Conservation (phyloP, 2,113 vertebrate genomes). For the Alethe diademata region DNA sequence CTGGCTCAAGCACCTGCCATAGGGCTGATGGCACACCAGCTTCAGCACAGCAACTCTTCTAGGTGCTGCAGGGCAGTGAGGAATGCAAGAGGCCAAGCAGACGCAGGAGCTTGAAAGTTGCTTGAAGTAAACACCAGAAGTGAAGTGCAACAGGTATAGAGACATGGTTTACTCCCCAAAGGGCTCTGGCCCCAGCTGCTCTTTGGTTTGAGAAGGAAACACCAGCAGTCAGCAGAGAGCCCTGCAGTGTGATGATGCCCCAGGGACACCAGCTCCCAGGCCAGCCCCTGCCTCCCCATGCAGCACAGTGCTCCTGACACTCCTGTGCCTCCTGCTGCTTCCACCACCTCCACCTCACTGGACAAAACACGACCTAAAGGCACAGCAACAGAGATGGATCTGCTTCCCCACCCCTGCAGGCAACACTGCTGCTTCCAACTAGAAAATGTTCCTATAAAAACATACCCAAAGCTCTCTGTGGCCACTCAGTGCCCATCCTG, state of each 20-base stretch:
- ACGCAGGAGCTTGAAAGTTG: background rate
- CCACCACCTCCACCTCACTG: background rate
- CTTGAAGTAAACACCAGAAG: background rate
- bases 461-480: accelerated
- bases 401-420: background rate
- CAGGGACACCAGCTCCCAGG: background rate
- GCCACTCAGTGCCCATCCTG: accelerated
- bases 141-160: background rate
- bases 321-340: accelerated
- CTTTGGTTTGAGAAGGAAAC: constrained; percentile 12
- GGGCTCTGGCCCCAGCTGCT: background rate
- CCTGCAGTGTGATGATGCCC: background rate
- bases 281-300: background rate
- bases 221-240: background rate
- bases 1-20: accelerated
- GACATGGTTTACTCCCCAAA: background rate
- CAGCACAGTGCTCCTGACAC: accelerated
- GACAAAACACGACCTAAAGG: background rate
- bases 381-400: background rate
- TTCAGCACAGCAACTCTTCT: background rate
- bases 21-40: background rate
- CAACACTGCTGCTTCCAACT: background rate
- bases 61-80: background rate
- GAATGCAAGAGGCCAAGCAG: accelerated
- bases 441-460: background rate